Percentiles rank a stretch among this genome's conserved stretches.
phyloP scores from a whole-genome alignment of 1,140 invertebrate genomes.

The Micrasema minimum region DNA sequence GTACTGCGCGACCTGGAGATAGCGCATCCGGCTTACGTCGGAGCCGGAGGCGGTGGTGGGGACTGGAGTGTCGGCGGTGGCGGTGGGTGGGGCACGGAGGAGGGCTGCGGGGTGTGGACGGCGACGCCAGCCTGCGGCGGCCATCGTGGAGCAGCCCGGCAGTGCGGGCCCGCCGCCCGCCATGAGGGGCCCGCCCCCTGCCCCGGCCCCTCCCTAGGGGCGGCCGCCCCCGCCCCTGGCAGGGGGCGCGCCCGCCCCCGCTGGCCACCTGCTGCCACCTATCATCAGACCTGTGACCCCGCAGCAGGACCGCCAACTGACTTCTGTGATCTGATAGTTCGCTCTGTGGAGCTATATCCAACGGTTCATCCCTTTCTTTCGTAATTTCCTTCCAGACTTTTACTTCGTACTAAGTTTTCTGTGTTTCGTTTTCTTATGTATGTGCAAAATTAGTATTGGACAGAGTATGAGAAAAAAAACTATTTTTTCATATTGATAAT shows the following conservation, averaged over 20 bases:
- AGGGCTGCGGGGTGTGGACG: no score
- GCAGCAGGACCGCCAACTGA: slow-evolving; percentile 13
- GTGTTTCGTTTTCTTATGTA: no score
- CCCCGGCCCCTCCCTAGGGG: slow-evolving; percentile 54
- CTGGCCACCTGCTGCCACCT: slow-evolving; percentile 50
- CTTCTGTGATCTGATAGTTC: slow-evolving; percentile 27
- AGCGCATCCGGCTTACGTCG: slow-evolving; percentile 72
- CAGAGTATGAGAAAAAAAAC: no score
- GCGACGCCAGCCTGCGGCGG: slow-evolving; percentile 60
- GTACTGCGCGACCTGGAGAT: slow-evolving; percentile 88
- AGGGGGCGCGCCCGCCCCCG: slow-evolving; percentile 46
- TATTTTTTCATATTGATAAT: no score
- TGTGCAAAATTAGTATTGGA: no score
- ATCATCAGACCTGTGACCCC: slow-evolving; percentile 51
- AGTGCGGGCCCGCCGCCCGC: slow-evolving; percentile 58
- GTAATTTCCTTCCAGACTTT: no score
- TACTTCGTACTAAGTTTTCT: no score
- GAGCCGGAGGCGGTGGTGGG: slow-evolving; percentile 55
- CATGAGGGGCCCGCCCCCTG: slow-evolving; percentile 57
- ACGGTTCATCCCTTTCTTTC: not conserved
- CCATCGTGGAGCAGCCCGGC: slow-evolving; percentile 62
- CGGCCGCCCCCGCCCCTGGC: slow-evolving; percentile 52
- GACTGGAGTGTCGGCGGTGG: slow-evolving; percentile 39
- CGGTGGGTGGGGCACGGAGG: slow-evolving; percentile 53
- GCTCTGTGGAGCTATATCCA: slow-evolving; percentile 8